phyloP scores from a whole-genome alignment of 1,140 invertebrate genomes.

The Bilobella aurantiaca region DNA sequence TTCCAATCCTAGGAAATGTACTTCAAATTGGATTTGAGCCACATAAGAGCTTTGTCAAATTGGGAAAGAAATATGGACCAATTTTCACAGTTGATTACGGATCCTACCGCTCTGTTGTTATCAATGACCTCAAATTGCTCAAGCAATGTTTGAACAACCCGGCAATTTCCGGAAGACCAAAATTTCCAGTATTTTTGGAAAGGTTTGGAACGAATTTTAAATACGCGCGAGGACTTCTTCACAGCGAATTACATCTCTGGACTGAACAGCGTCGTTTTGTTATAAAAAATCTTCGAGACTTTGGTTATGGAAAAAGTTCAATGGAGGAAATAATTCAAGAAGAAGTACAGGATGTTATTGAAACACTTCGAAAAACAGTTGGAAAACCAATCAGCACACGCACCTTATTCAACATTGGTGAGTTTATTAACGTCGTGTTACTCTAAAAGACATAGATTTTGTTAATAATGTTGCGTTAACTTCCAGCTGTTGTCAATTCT shows the following conservation, averaged over 20 bases:
- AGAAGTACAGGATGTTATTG: slow-evolving; percentile 19
- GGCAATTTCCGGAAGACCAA: background rate
- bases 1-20: background rate
- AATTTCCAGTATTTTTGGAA: background rate
- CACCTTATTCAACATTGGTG: too few relatives aligned
- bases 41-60: background rate
- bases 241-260: background rate
- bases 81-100: background rate
- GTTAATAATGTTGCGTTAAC: too few relatives aligned
- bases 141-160: background rate
- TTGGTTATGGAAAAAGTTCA: slow-evolving; percentile 38
- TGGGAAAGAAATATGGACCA: background rate
- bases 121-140: background rate
- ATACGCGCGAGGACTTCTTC: background rate
- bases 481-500: background rate
- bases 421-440: too few relatives aligned
- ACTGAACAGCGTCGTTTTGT: slow-evolving; percentile 37
- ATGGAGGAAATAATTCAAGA: slow-evolving; percentile 38
- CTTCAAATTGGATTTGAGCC: background rate
- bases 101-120: background rate
- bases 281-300: slow-evolving; percentile 36
- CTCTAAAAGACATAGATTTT: background rate
- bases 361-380: background rate
- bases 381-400: background rate
- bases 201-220: background rate